These are phyloP conservation scores for Guaruba guarouba DNA, from an alignment of 2,113 vertebrate genomes.

Conservation along the genomic window DNA sequence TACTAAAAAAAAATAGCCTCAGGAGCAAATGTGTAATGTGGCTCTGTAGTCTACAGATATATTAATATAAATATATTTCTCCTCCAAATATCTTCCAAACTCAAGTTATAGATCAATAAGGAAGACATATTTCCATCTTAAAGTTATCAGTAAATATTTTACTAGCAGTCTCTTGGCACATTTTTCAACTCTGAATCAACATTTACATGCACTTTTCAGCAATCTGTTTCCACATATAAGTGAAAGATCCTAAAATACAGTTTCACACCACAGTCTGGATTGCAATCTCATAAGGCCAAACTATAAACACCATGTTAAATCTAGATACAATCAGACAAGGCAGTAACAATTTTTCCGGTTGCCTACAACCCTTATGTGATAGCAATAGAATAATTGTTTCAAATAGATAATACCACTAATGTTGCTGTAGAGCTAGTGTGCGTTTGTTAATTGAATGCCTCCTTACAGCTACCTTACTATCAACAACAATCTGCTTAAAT, in stretches of 20 bases:
- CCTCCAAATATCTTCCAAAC: neutral
- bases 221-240: neutral
- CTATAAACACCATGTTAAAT: neutral
- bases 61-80: conserved; percentile 40
- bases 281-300: neutral
- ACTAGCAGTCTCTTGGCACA: conserved; percentile 28
- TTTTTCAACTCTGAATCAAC: conserved; percentile 47
- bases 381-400: neutral
- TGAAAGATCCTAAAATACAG: conserved; percentile 25
- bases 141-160: conserved; percentile 69
- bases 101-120: conserved; percentile 59
- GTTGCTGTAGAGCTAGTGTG: neutral
- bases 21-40: neutral
- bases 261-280: neutral
- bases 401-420: neutral
- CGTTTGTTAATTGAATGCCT: neutral
- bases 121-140: conserved; percentile 58
- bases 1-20: neutral
- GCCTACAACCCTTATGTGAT: neutral
- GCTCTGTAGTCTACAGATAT: neutral
- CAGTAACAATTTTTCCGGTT: neutral
- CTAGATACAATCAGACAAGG: neutral
- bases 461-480: neutral
- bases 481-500: neutral
- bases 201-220: conserved; percentile 38